Evolutionary conservation across 2,888 invertebrate species (phyloP).

Genomic region (Mayetiola destructor): DNA sequence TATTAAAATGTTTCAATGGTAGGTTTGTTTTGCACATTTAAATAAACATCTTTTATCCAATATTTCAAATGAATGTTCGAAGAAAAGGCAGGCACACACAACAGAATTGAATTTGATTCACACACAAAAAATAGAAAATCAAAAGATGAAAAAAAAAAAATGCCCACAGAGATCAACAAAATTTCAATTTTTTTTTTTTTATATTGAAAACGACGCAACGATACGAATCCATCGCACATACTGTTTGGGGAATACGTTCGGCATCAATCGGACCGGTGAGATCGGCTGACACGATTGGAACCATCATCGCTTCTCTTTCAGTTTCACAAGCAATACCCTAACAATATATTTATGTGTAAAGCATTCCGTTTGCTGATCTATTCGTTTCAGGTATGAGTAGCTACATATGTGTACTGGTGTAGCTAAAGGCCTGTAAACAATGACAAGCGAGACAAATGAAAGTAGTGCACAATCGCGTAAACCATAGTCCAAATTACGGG

Average conservation of each 20-base stretch:
- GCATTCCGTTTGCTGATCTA: neutral
- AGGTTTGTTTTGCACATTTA: neutral
- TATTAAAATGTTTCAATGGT: no score
- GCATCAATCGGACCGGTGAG: constrained; percentile 12
- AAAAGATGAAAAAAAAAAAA: neutral
- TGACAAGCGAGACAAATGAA: no score
- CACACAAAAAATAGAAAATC: neutral
- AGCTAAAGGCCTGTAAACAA: no score
- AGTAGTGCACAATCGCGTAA: no score
- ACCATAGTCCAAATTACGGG: no score
- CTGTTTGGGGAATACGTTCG: constrained; percentile 10
- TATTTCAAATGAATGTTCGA: neutral
- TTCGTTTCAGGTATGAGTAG: no score
- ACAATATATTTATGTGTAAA: neutral
- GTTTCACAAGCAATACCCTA: neutral
- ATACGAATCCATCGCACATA: constrained; percentile 3
- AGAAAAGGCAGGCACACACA: neutral
- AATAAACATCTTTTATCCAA: neutral
- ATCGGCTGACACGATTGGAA: constrained; percentile 10
- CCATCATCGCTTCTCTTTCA: constrained; percentile 1
- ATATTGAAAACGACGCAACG: constrained; percentile 7
- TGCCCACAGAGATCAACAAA: neutral
- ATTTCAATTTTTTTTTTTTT: neutral
- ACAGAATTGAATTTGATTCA: neutral
- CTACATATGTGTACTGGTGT: no score